Percentiles rank a stretch among this genome's conserved stretches.
Conservation (phyloP, 2,113 vertebrate genomes). For the Notothenia rossii region DNA sequence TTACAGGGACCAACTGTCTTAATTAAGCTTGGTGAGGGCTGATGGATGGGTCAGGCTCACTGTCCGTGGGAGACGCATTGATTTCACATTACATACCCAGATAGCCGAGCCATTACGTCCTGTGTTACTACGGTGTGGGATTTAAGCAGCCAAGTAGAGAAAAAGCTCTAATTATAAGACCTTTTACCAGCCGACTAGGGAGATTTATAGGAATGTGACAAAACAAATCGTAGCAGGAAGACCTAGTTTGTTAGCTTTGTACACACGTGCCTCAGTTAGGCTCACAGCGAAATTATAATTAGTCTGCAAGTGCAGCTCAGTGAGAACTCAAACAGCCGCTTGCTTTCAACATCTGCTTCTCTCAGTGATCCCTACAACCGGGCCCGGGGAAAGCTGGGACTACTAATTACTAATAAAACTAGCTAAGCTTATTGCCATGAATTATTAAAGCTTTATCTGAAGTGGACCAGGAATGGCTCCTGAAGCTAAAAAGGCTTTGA, state of each 20-base stretch:
- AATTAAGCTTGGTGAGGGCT: constrained; percentile 69
- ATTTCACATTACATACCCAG: constrained; percentile 74
- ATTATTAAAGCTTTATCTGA: constrained; percentile 91
- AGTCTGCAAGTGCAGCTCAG: constrained; percentile 78
- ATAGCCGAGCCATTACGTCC: constrained; percentile 52
- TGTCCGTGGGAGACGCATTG: constrained; percentile 68
- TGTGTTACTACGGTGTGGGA: constrained; percentile 27
- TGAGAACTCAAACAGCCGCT: constrained; percentile 84
- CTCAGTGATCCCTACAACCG: constrained; percentile 85
- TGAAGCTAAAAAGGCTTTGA: constrained; percentile 82
- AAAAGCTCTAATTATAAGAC: constrained; percentile 7
- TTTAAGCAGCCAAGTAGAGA: constrained; percentile 17
- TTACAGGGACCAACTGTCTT: constrained; percentile 68
- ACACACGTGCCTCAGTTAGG: constrained; percentile 79
- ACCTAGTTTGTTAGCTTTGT: constrained; percentile 77
- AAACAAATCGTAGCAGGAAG: constrained; percentile 72
- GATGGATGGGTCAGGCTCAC: constrained; percentile 62
- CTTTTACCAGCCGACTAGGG: constrained; percentile 18
- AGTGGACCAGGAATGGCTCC: constrained; percentile 86
- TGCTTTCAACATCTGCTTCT: constrained; percentile 88
- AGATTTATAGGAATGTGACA: constrained; percentile 51
- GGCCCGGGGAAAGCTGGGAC: constrained; percentile 82
- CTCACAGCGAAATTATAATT: constrained; percentile 86
- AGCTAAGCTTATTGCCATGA: constrained; percentile 91
- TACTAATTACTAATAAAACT: constrained; percentile 94